Evolutionary conservation across 2,888 invertebrate genomes (phyloP).

Genomic region (Mythimna albipuncta): DNA sequence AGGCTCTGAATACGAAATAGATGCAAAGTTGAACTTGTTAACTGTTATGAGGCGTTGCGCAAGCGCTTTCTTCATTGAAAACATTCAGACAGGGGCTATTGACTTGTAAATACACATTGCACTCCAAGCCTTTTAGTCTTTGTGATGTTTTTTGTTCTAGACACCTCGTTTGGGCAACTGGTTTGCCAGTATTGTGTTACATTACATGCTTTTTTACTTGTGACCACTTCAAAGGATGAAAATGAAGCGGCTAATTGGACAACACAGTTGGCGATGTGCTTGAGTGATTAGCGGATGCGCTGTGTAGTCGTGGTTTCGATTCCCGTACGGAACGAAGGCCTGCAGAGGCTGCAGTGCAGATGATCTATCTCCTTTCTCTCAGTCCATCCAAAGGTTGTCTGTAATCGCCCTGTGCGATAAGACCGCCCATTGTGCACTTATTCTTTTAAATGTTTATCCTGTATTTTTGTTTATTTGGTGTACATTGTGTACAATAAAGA

Average conservation of each 20-base stretch:
- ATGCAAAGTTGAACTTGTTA: constrained; percentile 66
- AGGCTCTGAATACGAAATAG: constrained; percentile 58
- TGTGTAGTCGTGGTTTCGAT: too few species aligned
- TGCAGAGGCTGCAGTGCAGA: too few species aligned
- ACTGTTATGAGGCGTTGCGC: constrained; percentile 54
- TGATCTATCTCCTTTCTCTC: too few species aligned
- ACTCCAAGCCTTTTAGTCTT: constrained; percentile 24
- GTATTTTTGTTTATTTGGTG: too few species aligned
- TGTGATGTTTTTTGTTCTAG: constrained; percentile 21
- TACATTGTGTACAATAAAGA: too few species aligned
- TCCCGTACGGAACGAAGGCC: too few species aligned
- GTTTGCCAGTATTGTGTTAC: not conserved
- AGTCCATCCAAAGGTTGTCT: too few species aligned
- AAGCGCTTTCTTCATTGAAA: constrained; percentile 67
- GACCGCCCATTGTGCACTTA: too few species aligned
- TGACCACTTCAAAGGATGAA: not conserved
- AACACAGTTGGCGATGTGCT: too few species aligned
- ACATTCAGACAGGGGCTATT: constrained; percentile 54
- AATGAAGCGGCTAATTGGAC: not conserved
- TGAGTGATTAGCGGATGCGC: too few species aligned
- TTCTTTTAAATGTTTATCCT: too few species aligned
- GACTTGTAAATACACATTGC: constrained; percentile 59
- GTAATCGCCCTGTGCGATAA: too few species aligned
- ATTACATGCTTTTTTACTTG: not conserved
- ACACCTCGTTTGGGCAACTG: constrained; percentile 17